These are phyloP conservation scores for Channa maculata DNA, from an alignment of 2,113 vertebrate genomes.

Conservation along the genomic window DNA sequence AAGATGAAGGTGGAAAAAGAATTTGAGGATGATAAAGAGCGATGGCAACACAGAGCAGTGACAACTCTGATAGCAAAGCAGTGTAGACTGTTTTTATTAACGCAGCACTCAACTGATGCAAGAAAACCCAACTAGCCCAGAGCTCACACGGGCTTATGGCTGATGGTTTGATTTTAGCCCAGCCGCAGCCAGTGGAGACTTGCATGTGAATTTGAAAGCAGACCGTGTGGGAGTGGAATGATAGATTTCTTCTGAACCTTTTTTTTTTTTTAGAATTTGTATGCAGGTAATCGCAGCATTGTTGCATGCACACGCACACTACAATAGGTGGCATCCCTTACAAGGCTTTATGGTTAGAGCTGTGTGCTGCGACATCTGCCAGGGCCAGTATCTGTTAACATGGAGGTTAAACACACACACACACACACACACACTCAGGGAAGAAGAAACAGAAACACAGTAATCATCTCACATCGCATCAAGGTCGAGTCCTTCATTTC, in stretches of 20 bases:
- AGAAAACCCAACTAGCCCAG: constrained; percentile 47
- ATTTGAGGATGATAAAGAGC: constrained; percentile 38
- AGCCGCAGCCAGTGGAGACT: constrained; percentile 31
- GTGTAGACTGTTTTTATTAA: constrained; percentile 56
- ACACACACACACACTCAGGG: neutral
- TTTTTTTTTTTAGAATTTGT: constrained; percentile 20
- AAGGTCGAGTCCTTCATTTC: constrained; percentile 71
- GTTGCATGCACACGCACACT: neutral
- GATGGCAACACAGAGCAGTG: constrained; percentile 52
- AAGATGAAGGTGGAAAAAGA: constrained; percentile 36
- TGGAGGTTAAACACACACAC: constrained; percentile 15
- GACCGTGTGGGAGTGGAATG: neutral
- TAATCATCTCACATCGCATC: constrained; percentile 57
- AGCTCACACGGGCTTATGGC: constrained; percentile 41
- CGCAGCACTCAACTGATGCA: constrained; percentile 48
- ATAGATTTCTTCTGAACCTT: constrained; percentile 14
- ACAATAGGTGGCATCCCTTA: constrained; percentile 16
- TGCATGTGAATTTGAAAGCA: constrained; percentile 31
- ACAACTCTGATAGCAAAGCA: constrained; percentile 41
- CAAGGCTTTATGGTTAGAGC: constrained; percentile 51
- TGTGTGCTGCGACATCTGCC: constrained; percentile 43
- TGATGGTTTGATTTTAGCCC: constrained; percentile 52
- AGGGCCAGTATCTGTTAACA: constrained; percentile 57
- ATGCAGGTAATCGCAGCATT: constrained; percentile 30
- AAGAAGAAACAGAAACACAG: constrained; percentile 35